Evolutionary conservation across 1,140 invertebrate species (phyloP).

Genomic region (Pogonus chalceus): DNA sequence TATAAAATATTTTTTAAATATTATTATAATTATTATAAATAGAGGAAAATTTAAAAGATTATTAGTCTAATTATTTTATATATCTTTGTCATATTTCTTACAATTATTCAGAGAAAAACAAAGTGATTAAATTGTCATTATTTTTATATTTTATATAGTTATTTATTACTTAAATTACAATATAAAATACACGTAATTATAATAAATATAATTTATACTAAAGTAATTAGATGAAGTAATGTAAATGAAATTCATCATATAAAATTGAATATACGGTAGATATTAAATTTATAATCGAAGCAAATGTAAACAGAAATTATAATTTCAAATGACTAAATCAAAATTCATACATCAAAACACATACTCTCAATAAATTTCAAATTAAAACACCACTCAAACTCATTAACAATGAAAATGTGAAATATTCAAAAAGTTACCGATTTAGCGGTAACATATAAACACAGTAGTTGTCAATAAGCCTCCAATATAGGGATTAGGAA

Average conservation of each 20-base stretch:
- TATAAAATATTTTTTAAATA: background rate
- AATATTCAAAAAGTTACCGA: background rate
- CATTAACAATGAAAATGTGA: background rate
- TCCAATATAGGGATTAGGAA: constrained; percentile 3
- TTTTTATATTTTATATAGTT: too few species aligned
- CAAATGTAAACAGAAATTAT: background rate
- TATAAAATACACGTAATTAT: too few species aligned
- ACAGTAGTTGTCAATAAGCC: background rate
- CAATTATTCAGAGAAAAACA: background rate
- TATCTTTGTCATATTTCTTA: background rate
- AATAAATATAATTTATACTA: too few species aligned
- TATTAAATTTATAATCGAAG: too few species aligned
- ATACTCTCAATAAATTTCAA: background rate
- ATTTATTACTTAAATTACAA: too few species aligned
- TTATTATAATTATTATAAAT: background rate
- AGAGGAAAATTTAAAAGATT: background rate
- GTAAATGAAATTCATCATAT: too few species aligned
- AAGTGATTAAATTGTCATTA: background rate
- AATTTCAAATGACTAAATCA: background rate
- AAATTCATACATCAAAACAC: background rate
- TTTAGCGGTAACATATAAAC: background rate
- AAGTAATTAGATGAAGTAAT: too few species aligned
- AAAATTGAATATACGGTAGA: too few species aligned
- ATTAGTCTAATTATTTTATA: background rate
- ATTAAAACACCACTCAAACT: background rate